Base-by-base conservation (phyloP, 2,888 invertebrate genomes). In the Drosophila ustulata region DNA sequence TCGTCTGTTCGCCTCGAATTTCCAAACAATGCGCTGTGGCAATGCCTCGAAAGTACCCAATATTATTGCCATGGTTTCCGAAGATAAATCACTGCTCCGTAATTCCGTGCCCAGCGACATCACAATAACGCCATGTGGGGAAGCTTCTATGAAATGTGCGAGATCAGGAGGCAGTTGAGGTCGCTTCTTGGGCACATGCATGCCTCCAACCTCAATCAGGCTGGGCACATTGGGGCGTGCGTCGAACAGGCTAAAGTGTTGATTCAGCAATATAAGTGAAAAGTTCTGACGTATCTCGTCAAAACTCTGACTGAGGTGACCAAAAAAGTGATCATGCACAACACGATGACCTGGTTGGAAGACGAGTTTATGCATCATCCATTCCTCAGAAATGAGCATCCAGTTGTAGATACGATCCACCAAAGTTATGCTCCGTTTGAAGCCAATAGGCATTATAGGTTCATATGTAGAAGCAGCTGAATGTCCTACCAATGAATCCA, bases 41-140 rank as follows among this genome's bases (percentile, higher is more conserved):
- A 90, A 37, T 0, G 66, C 28, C 18, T 50, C 58, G 13, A 90
- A 83, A 0, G 66, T 66, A 1, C 78, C 58, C 9, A 80, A 0
- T 1, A 90, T 25, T 0, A 77, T 51, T 3, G 78, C n/a, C 4
- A 82, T 46, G 9, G 77, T 91, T 4, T 77, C 74, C 0, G 32
- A 2, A 0, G 88, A 76, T 4, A 92, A 51, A 61, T 80, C 77
- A 11, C 66, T 84, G 32, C 88, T 77, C 18, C 80, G 80, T 2
- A 91, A 11, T 50, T 91, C 92, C 0, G 84, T 74, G 18, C 94
- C 94, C 80, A 94, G 84, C 0, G 92, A 89, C 74, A 93, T 93
- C 58, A 92, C 91, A 3, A 93, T 89, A 0, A 91, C 93, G 1
- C 93, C 93, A 51, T 93, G 79, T 13, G 70, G 76, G 0, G 85